These are phyloP conservation scores for Halcyon malimbica DNA, from an alignment of 2,113 vertebrate species.

Conservation along the genomic window DNA sequence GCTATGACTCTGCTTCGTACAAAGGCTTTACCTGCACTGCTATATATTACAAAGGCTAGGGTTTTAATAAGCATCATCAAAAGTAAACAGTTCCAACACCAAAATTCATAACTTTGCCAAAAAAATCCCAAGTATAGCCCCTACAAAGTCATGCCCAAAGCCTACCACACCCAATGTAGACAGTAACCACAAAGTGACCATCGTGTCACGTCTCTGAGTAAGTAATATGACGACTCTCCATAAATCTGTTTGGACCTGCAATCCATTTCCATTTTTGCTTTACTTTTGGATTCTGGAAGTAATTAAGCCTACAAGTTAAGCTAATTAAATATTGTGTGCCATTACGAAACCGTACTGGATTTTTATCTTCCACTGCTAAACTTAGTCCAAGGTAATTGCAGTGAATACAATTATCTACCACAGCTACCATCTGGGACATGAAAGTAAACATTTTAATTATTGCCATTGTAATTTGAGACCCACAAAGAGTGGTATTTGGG, in stretches of 20 bases:
- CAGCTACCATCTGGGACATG: constrained; percentile 50
- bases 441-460: constrained; percentile 62
- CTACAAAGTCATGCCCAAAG: background rate
- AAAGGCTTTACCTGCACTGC: background rate
- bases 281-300: background rate
- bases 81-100: background rate
- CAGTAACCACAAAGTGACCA: background rate
- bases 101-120: background rate
- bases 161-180: rapidly evolving
- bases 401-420: constrained; percentile 32
- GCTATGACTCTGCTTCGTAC: background rate
- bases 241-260: background rate
- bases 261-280: background rate
- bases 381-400: constrained; percentile 55
- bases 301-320: background rate
- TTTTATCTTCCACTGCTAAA: constrained; percentile 28
- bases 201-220: background rate
- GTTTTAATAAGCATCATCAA: rapidly evolving
- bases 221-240: background rate
- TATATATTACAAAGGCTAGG: too few relatives aligned
- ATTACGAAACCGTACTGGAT: background rate
- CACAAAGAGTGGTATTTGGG: background rate
- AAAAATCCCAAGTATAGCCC: background rate
- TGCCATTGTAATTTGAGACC: constrained; percentile 29
- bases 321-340: background rate